These are phyloP conservation scores for Brachyptera risi DNA, from an alignment of 2,888 invertebrate genomes.

Conservation along the genomic window DNA sequence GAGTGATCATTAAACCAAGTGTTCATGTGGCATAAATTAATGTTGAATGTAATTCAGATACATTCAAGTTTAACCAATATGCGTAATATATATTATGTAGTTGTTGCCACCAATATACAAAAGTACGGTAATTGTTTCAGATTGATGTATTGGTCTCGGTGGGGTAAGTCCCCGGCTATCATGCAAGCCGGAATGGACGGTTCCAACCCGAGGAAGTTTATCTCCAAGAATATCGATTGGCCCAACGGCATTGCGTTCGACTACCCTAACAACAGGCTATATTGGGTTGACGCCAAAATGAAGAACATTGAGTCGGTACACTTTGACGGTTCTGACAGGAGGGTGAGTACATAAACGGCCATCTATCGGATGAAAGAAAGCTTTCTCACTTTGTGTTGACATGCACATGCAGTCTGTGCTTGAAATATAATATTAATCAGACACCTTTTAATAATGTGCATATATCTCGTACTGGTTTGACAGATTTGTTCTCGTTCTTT, in stretches of 20 bases:
- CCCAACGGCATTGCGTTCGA: slow-evolving; percentile 87
- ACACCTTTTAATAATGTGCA: no score
- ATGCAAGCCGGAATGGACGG: slow-evolving; percentile 86
- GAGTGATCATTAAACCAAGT: no score
- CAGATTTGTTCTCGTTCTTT: no score
- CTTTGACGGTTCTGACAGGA: slow-evolving; percentile 62
- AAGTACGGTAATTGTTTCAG: no score
- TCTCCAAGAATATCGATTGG: slow-evolving; percentile 63
- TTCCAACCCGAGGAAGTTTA: slow-evolving; percentile 53
- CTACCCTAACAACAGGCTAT: slow-evolving; percentile 69
- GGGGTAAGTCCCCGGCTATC: slow-evolving; percentile 70
- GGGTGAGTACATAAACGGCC: slow-evolving; percentile 49
- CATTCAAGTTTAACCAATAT: no score
- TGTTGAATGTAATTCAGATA: no score
- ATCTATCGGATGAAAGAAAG: no score
- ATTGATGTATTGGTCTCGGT: slow-evolving; percentile 89
- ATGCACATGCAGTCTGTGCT: background rate
- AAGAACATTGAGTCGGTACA: slow-evolving; percentile 60
- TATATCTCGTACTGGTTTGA: no score
- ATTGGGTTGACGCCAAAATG: slow-evolving; percentile 81
- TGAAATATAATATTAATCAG: background rate
- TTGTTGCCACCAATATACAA: no score
- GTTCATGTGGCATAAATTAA: no score
- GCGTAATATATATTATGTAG: no score
- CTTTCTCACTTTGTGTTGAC: no score